A percentile compares a stretch with the other conserved stretches of the same genome.
Conservation (phyloP, 2,113 vertebrate genomes). For the Ochotona princeps region DNA sequence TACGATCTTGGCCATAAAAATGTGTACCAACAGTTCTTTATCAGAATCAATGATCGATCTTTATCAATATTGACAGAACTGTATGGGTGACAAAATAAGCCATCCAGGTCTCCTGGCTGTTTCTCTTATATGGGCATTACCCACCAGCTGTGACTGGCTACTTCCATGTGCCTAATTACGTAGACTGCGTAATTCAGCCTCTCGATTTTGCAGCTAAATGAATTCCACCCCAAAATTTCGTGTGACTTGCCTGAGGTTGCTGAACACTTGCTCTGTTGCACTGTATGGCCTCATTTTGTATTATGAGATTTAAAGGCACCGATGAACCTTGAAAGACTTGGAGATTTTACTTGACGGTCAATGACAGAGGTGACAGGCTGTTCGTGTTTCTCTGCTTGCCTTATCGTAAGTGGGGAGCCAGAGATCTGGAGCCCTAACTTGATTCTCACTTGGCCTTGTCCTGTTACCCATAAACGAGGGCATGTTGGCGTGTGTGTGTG, state of each 20-base stretch:
- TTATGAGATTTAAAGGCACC: not conserved
- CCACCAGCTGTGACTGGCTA: not conserved
- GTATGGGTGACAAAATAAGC: not conserved
- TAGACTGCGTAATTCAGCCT: not conserved
- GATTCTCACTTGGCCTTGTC: not conserved
- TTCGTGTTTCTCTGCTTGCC: not conserved
- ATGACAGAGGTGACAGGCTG: not conserved
- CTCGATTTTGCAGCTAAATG: not conserved
- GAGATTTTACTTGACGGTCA: too few species aligned
- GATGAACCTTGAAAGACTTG: not conserved
- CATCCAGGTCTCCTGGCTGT: fast-evolving
- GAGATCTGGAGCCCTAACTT: fast-evolving
- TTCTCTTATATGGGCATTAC: not conserved
- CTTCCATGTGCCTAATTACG: not conserved
- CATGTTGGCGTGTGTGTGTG: not conserved
- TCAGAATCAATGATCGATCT: not conserved
- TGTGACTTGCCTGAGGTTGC: not conserved
- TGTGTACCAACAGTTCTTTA: not conserved
- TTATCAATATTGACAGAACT: not conserved
- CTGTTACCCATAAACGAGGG: too few species aligned
- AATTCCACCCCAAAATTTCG: not conserved
- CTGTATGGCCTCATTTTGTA: not conserved
- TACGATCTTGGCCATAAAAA: not conserved
- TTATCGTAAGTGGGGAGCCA: not conserved
- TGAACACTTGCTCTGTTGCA: too few species aligned